A percentile compares a stretch with the other conserved stretches of the same genome.
Evolutionary conservation across 2,113 vertebrate species (phyloP).

Genomic region (Cavia aperea): DNA sequence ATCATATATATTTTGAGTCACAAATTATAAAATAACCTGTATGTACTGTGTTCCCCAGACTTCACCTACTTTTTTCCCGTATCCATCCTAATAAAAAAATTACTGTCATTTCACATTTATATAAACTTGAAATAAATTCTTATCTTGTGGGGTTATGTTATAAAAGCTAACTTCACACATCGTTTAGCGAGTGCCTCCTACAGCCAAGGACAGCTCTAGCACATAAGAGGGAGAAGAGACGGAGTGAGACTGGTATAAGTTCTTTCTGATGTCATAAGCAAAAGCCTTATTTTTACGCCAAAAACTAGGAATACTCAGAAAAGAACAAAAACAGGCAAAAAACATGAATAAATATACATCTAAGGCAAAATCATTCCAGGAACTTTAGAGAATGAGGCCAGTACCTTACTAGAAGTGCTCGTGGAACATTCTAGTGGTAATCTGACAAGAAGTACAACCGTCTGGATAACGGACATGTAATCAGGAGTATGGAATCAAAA

Average conservation of each 20-base stretch:
- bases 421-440: not conserved
- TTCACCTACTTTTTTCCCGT: not conserved
- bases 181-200: not conserved
- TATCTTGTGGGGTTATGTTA: not conserved
- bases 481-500: not conserved
- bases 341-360: not conserved
- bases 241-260: not conserved
- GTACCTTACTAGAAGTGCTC: not conserved
- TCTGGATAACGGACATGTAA: not conserved
- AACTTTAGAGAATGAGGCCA: not conserved
- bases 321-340: not conserved
- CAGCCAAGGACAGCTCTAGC: not conserved
- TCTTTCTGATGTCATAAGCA: not conserved
- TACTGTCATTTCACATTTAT: not conserved
- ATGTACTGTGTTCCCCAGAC: not conserved
- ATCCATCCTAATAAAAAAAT: slow-evolving; percentile 4
- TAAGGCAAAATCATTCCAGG: not conserved
- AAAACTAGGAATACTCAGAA: not conserved
- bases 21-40: not conserved
- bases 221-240: not conserved
- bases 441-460: not conserved
- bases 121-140: not conserved
- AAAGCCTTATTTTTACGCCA: not conserved
- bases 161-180: not conserved
- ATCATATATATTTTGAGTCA: not conserved